Base-by-base conservation (phyloP, 2,888 invertebrate species). In the Tenthredo scrophulariae region DNA sequence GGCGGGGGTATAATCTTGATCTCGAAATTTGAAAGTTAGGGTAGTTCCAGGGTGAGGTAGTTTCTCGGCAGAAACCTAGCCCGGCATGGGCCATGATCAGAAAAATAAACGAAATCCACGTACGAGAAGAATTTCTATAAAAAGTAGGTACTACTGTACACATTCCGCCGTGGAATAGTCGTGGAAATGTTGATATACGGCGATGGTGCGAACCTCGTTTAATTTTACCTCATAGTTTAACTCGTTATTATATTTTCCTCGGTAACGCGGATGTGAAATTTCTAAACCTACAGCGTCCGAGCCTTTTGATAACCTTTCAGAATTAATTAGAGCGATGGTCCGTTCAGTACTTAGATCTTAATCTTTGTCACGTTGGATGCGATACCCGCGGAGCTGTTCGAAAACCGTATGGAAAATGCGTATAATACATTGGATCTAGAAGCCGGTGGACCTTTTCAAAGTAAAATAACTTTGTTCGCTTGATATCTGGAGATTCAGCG, bases 231-330 rank as follows among this genome's bases (percentile, higher is more conserved):
- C 46, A 13, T 75, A 46, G 7, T 33, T 70, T 40, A 22, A 46
- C 3, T 46, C 46, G 2, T 46, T 46, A 13, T 37, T 37, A 37
- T 46, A 13, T 46, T 46, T 46, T 46, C 15, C 46, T 5, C 26
- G 29, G 43, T 26, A 6, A 0, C n/a, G 43, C 22, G 4, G 15
- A 46, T 26, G 46, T 37, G 29, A 46, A 9, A 13, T 22, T 46
- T 75, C 29, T 26, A 26, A 75, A 75, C 15, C 75, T 75, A 9
- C 22, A 62, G 26, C 46, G 18, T 22, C 46, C 2, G 22, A 40
- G 46, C 75, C 75, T 75, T 75, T 75, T 75, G 43, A 75, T 46
- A 75, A 75, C 22, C 33, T 33, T 70, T 70, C 2, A 29, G 70
- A 70, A 37, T 70, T 70, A 37, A 70, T 70, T 62, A 62, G 62